Evolutionary conservation across 2,113 vertebrate species (phyloP), one percentile per base, ranked within the genome.

Genomic region (Lepisosteus oculatus): DNA sequence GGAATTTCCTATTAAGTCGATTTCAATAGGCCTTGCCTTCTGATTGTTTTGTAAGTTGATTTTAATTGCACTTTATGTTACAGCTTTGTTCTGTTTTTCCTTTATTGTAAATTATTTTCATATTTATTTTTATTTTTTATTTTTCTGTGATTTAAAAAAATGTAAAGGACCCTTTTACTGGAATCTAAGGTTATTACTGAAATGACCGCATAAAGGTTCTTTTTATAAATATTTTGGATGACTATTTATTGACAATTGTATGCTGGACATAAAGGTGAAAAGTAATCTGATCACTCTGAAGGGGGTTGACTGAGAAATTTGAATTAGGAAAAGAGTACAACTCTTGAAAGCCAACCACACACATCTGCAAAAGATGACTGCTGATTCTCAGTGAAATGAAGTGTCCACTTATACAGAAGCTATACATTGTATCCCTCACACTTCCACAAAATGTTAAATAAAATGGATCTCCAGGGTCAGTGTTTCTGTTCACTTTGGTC

Each of bases 121-220:
- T 82, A 80, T 71, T 64, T 55, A 54, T 73, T 78, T 81, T 64
- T 74, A 84, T 86, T 85, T 85, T 70, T 80, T 74, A 79, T 83
- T 78, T 51, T 51, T 51, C 5, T 5, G 76, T 79, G 80, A 84
- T 83, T 75, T 77, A 78, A 81, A 75, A 83, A 79, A 76, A 77
- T 86, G 84, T 88, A 88, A 86, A 85, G 76, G 77, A 84, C 86
- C 82, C 85, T 83, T 89, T 87, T 89, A 87, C 84, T 84, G 83
- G 47, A 51, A 51, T 51, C 47, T 51, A 51, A 51, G 47, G 84
- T 81, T 86, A 88, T 89, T 88, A 88, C 85, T 86, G 82, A 81
- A 75, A 68, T 84, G 87, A 85, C 85, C 86, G 86, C 85, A 88
- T 86, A 88, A 89, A 91, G 76, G 84, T 80, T 83, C 80, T 80